Base-by-base conservation (phyloP, 2,888 invertebrate species). In the Lithophane socia region DNA sequence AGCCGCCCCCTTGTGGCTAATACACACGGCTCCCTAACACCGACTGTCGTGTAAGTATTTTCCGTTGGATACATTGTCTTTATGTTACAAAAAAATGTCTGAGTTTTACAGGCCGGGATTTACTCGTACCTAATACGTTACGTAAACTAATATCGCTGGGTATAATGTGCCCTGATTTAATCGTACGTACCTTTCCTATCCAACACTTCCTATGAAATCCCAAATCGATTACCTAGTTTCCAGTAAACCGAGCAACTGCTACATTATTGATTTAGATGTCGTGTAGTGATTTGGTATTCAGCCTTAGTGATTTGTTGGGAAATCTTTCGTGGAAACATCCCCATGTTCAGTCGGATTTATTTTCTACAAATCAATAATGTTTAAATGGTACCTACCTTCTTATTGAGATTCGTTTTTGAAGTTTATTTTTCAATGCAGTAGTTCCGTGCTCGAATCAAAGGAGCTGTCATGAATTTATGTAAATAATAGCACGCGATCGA, bases 201-300 rank as follows among this genome's bases (percentile, higher is more conserved):
- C 37, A 29, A 29, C 0, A 37, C 2, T 58, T 65, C 4, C 4
- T 64, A 49, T 52, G 24, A 52, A 52, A 47, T 70, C 29, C 13
- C 18, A 63, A 70, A 70, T 52, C 10, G 60, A 71, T 64, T 56
- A 37, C 16, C 61, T 37, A n/a, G 60, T 64, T 68, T 65, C 13
- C 54, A 42, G 18, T 54, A 56, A 68, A 64, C 18, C n/a, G 29
- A 56, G 58, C 10, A 63, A 67, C 52, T 61, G 2, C 8, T 60
- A 88, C 83, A 89, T 90, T 88, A 90, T 90, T 91, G 87, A 92
- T 89, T 88, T 82, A 79, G 81, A 83, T 83, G 84, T 79, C 72
- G 75, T 78, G 56, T 42, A 74, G 54, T 80, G 66, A 82, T 77
- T 78, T 69, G 18, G 21, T 69, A 73, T 68, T 71, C 66, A 73